Base-by-base conservation (phyloP, 2,888 invertebrate species). In the Pseudoips prasinana region DNA sequence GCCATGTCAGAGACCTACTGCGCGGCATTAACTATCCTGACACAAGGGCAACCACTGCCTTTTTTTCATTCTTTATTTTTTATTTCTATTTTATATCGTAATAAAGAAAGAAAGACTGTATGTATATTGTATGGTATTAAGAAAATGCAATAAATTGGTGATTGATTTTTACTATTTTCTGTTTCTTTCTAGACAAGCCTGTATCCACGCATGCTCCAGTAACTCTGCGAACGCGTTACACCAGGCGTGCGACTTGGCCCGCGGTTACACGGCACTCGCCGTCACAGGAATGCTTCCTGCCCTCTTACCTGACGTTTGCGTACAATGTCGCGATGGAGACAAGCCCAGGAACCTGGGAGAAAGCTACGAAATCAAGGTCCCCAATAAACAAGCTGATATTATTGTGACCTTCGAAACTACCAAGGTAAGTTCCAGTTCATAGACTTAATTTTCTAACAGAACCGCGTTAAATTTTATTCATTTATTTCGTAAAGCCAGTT, bases 371-470 rank as follows among this genome's bases (percentile, higher is more conserved):
- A 84, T 93, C 0, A 93, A 92, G 57, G 66, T 91, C 11, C 95
- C 95, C 0, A 90, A 89, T 43, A 93, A 93, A 43, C 91, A 95
- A 45, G 96, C 95, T 1, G 97, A 97, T 64, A 89, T 97, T 35
- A 85, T 97, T 0, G 88, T 97, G 33, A 90, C 94, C 1, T 91
- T 97, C 6, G 96, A 97, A 58, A 74, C 77, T 7, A 81, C 90
- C 0, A 58, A 85, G 52, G 86, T 82, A 17, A 64, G 68, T 29
- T 20, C n/a, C n/a, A n/a, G n/a, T n/a, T n/a, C n/a, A n/a, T n/a
- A n/a, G n/a, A n/a, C 8, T 11, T 9, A 1, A 6, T 19, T 7
- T 5, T 19, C n/a, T 17, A n/a, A n/a, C n/a, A n/a, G n/a, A n/a
- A n/a, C n/a, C n/a, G n/a, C n/a, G n/a, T n/a, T n/a, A n/a, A n/a